These are phyloP conservation scores for Willisornis vidua DNA, from an alignment of 2,113 vertebrate species.

Conservation along the genomic window DNA sequence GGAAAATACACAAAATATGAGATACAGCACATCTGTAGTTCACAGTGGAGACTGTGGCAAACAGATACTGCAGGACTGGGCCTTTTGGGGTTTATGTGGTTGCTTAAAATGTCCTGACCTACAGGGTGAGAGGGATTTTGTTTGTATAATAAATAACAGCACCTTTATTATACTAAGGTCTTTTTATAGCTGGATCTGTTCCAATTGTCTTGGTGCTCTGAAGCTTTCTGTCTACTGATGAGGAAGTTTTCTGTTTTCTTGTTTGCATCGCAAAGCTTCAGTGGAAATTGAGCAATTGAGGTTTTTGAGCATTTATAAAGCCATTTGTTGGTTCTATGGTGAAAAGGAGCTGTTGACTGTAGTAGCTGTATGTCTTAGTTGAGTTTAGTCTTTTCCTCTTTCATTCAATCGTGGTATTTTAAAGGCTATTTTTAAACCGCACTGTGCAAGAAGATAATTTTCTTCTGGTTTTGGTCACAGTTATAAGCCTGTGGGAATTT, in stretches of 20 bases:
- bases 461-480: not conserved
- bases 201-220: not conserved
- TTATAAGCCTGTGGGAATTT: not conserved
- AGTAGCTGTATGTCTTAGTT: not conserved
- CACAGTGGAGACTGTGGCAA: not conserved
- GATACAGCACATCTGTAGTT: not conserved
- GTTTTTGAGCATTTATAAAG: not conserved
- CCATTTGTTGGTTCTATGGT: not conserved
- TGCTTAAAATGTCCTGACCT: not conserved
- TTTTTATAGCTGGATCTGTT: not conserved
- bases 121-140: rapidly evolving
- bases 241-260: not conserved
- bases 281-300: not conserved
- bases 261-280: not conserved
- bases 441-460: not conserved
- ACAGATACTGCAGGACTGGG: not conserved
- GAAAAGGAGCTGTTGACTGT: not conserved
- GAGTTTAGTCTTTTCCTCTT: not conserved
- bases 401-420: not conserved
- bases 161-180: not conserved
- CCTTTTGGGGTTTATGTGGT: not conserved
- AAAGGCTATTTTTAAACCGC: not conserved
- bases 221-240: not conserved
- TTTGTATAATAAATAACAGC: not conserved
- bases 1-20: not conserved